These are phyloP conservation scores for Vulpes vulpes DNA, from an alignment of 2,113 vertebrate species.

Conservation along the genomic window DNA sequence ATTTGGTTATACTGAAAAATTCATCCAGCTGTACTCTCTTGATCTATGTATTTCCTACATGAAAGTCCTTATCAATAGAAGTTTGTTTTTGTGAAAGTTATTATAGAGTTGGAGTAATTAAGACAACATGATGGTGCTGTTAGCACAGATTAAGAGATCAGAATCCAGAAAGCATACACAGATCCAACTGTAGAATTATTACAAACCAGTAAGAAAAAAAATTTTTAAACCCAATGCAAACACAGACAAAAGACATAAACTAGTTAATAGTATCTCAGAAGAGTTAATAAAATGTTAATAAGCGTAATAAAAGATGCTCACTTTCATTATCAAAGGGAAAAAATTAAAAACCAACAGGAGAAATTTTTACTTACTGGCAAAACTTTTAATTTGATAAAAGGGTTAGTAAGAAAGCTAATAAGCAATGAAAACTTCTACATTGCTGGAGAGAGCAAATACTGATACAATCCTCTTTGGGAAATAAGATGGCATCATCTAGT, in stretches of 20 bases:
- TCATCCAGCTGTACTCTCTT: neutral
- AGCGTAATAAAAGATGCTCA: constrained; percentile 18
- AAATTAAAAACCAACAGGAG: neutral
- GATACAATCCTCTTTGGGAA: neutral
- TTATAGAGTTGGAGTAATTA: neutral
- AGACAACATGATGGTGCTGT: neutral
- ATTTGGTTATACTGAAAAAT: neutral
- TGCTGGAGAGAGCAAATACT: neutral
- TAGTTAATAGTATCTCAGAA: neutral
- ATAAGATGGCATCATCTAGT: neutral
- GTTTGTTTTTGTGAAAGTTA: neutral
- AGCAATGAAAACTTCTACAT: neutral
- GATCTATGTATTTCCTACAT: neutral
- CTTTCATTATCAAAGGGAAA: neutral
- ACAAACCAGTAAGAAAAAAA: neutral
- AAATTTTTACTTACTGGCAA: neutral
- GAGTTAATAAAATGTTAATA: neutral
- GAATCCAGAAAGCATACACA: neutral
- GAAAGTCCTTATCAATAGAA: neutral
- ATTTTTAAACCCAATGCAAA: neutral
- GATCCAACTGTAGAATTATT: neutral
- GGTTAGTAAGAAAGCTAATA: neutral
- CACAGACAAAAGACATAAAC: neutral
- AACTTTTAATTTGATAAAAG: neutral
- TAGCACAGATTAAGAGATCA: neutral